phyloP scores from a whole-genome alignment of 2,888 invertebrate genomes.

The Dugesia japonica region DNA sequence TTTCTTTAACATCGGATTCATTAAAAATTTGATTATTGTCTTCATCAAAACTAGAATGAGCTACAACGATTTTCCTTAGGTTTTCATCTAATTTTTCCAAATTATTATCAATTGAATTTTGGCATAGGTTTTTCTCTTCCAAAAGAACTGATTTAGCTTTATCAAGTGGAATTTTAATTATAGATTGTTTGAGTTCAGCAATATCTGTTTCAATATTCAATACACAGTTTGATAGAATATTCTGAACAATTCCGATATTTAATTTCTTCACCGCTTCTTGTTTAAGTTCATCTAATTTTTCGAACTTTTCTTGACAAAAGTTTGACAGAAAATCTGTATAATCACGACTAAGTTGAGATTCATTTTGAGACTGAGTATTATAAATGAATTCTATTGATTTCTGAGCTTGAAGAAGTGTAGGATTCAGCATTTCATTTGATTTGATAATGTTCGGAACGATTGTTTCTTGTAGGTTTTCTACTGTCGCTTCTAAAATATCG shows the following conservation, averaged over 20 bases:
- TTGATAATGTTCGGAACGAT: background rate
- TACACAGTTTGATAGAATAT: background rate
- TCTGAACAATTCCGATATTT: background rate
- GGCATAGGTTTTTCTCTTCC: background rate
- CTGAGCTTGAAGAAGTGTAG: background rate
- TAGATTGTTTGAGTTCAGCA: background rate
- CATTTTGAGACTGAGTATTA: too few species aligned
- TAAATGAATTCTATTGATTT: too few species aligned
- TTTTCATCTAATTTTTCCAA: background rate
- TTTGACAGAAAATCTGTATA: too few species aligned
- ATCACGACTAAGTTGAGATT: too few species aligned
- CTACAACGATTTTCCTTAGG: background rate
- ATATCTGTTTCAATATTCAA: background rate
- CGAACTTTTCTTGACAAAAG: too few species aligned
- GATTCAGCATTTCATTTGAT: background rate
- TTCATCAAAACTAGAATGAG: background rate
- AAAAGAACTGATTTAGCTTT: background rate
- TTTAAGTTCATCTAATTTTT: too few species aligned
- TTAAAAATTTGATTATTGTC: too few species aligned
- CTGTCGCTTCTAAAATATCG: background rate
- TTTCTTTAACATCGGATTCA: too few species aligned
- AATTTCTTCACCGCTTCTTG: too few species aligned
- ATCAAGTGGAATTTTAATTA: background rate
- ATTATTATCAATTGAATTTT: background rate
- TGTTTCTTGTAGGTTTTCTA: background rate